Evolutionary conservation across 2,888 invertebrate genomes (phyloP), one percentile per base, ranked within the genome.

Genomic region (Scrobipalpa costella): DNA sequence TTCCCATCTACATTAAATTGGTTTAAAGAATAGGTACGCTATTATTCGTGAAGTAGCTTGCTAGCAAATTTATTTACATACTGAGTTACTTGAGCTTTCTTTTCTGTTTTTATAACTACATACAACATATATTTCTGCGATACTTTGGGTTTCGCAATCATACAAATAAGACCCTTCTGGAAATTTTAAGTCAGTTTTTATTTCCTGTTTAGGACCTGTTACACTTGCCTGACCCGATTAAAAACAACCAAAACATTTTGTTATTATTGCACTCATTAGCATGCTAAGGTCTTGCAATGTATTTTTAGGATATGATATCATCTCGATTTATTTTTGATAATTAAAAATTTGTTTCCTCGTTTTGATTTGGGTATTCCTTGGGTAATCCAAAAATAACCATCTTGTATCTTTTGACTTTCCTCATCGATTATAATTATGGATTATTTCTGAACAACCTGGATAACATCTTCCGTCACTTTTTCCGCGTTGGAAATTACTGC

Each of bases 321-420:
- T 55, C 19, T 11, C 2, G 15, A 11, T 52, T 34, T 33, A 55
- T 21, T 21, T 21, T 52, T 52, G 13, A 34, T 34, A 27, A 52
- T n/a, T n/a, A 33, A 33, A 52, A 15, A 2, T 55, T n/a, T 1
- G n/a, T 55, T 34, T 55, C 15, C 21, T 15, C 34, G 33, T 15
- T 27, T 55, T 34, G 17, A n/a, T 15, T 55, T 34, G 50, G 11
- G 17, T 52, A 9, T 21, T 13, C 13, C 17, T 9, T 21, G 11
- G 27, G n/a, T 34, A 34, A 15, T 34, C 34, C 33, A 33, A 55
- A 34, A 34, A 55, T 33, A 27, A n/a, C n/a, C n/a, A 15, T 33
- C 15, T 2, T 33, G 34, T 55, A 13, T 52, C 55, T 7, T 55
- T 55, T 55, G 55, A 55, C 33, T 55, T 55, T 55, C 55, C 55